A percentile compares a stretch with the other conserved stretches of the same genome.
Conservation (phyloP, 1,140 invertebrate species). For the Panagrolaimus sp. region DNA sequence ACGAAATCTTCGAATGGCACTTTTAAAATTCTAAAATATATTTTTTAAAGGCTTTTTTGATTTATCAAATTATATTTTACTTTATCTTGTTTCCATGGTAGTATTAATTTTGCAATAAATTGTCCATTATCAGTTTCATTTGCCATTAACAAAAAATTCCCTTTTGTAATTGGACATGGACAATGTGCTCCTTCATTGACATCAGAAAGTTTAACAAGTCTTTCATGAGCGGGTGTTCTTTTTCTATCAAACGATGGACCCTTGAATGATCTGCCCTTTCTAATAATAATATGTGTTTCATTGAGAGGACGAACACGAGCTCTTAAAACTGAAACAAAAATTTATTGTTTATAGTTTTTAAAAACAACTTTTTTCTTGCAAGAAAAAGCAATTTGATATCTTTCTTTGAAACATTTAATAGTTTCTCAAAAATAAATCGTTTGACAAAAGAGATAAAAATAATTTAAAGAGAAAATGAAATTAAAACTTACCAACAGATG, state of each 20-base stretch:
- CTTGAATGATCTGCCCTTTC: conserved; percentile 16
- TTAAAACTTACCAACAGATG: conserved; percentile 64
- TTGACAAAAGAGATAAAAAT: too few relatives aligned
- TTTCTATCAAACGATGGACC: not conserved
- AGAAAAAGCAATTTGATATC: too few relatives aligned
- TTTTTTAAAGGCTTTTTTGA: not conserved
- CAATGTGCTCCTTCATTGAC: conserved; percentile 21
- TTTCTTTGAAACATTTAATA: too few relatives aligned
- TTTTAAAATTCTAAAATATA: conserved; percentile 50
- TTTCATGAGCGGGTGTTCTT: conserved; percentile 13
- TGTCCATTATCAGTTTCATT: conserved; percentile 31
- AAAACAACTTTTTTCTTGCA: too few relatives aligned
- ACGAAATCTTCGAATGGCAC: conserved; percentile 51
- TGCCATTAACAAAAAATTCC: conserved; percentile 47
- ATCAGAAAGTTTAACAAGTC: conserved; percentile 23
- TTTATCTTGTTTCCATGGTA: conserved; percentile 49
- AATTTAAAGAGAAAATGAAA: not conserved
- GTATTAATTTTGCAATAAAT: conserved; percentile 41
- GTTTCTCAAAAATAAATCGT: too few relatives aligned
- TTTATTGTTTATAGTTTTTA: not conserved
- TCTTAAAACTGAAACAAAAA: conserved; percentile 39
- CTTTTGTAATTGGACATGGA: conserved; percentile 36
- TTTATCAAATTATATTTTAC: not conserved
- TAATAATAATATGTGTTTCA: conserved; percentile 29
- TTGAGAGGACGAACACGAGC: conserved; percentile 29